These are phyloP conservation scores for Euthynnus affinis DNA, from an alignment of 2,797 vertebrate genomes.

Conservation along the genomic window DNA sequence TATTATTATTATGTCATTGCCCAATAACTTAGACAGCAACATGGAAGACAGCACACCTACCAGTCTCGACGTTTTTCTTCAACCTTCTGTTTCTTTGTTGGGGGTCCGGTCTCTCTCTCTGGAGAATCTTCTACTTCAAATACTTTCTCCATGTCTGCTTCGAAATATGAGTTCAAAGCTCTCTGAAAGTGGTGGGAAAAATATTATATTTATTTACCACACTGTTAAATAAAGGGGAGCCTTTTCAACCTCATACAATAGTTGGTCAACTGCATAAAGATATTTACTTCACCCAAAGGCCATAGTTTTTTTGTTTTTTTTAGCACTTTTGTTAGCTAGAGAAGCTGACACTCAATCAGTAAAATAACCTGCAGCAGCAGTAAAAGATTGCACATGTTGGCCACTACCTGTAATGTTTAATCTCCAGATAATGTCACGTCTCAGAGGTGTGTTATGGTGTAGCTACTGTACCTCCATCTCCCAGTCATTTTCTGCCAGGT, in stretches of 20 bases:
- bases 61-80: slow-evolving; percentile 57
- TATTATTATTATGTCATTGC: too few species aligned
- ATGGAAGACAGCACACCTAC: slow-evolving; percentile 40
- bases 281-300: background rate
- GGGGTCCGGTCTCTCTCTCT: slow-evolving; percentile 29
- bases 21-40: background rate
- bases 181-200: slow-evolving; percentile 76
- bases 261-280: background rate
- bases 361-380: background rate
- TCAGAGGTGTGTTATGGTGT: slow-evolving; percentile 4
- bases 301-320: too few species aligned
- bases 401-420: background rate
- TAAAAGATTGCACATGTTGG: too few species aligned
- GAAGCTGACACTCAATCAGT: background rate
- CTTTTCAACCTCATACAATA: too few species aligned
- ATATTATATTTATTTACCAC: background rate
- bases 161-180: slow-evolving; percentile 92
- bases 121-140: slow-evolving; percentile 77
- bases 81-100: slow-evolving; percentile 69
- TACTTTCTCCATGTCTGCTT: slow-evolving; percentile 83
- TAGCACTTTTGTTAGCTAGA: background rate
- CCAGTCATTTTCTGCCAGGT: slow-evolving; percentile 90
- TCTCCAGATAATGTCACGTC: background rate
- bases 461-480: slow-evolving; percentile 86
- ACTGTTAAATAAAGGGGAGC: background rate